phyloP scores from a whole-genome alignment of 2,797 vertebrate species.

The Eutrigla gurnardus region DNA sequence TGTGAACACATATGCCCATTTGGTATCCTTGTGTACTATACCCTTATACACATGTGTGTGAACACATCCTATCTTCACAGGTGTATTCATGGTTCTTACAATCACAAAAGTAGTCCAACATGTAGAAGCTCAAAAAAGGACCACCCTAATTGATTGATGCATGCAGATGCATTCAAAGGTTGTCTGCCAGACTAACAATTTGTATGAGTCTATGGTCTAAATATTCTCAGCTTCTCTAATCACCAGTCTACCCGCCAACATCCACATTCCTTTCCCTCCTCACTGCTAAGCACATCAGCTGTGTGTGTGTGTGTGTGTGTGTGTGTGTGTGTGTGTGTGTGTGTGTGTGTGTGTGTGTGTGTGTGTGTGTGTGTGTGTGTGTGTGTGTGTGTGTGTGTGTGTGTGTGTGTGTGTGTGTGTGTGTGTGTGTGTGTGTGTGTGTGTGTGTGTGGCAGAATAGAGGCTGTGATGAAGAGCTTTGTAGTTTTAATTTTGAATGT shows the following conservation, averaged over 20 bases:
- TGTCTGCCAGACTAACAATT: slow-evolving; percentile 11
- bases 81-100: neutral
- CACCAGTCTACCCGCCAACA: slow-evolving; percentile 42
- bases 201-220: slow-evolving; percentile 5
- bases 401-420: slow-evolving; percentile 27
- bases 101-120: slow-evolving; percentile 1
- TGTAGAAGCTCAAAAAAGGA: slow-evolving; percentile 11
- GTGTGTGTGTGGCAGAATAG: slow-evolving; percentile 17
- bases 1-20: neutral
- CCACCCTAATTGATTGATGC: slow-evolving; percentile 1
- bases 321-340: slow-evolving; percentile 34
- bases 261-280: slow-evolving; percentile 44
- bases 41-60: neutral
- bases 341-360: slow-evolving; percentile 30
- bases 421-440: slow-evolving; percentile 38
- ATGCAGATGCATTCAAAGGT: slow-evolving; percentile 24
- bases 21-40: neutral
- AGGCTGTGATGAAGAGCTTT: slow-evolving; percentile 56
- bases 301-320: slow-evolving; percentile 31
- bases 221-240: slow-evolving; percentile 34
- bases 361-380: slow-evolving; percentile 29
- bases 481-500: slow-evolving; percentile 47
- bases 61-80: neutral
- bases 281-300: slow-evolving; percentile 40
- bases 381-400: slow-evolving; percentile 28